These are phyloP conservation scores for Nemapogon koenigi DNA, from an alignment of 2,888 invertebrate species.

Conservation along the genomic window DNA sequence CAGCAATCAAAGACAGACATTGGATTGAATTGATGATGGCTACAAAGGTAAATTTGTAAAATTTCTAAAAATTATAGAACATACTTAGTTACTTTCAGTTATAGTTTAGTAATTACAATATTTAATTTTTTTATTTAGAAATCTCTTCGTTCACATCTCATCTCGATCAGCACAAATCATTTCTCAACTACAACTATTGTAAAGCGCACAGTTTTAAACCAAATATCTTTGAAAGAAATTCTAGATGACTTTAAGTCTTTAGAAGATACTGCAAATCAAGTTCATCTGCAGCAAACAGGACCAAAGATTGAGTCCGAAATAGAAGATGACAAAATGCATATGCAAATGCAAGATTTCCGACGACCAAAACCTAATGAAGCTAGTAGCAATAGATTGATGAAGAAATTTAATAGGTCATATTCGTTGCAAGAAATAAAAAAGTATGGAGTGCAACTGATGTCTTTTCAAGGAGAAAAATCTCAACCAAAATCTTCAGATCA, in stretches of 20 bases:
- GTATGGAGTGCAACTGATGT: slow-evolving; percentile 29
- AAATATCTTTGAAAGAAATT: slow-evolving; percentile 30
- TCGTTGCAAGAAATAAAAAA: slow-evolving; percentile 34
- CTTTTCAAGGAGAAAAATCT: slow-evolving; percentile 18
- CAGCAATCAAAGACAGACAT: slow-evolving; percentile 91
- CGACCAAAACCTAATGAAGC: slow-evolving; percentile 33
- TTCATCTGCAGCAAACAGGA: slow-evolving; percentile 11
- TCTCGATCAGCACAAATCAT: slow-evolving; percentile 30
- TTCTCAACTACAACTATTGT: slow-evolving; percentile 20
- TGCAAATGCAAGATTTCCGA: slow-evolving; percentile 40
- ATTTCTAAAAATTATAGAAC: background rate
- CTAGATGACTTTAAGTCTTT: slow-evolving; percentile 38
- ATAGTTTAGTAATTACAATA: background rate
- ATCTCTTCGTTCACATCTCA: slow-evolving; percentile 30
- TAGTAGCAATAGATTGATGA: slow-evolving; percentile 22
- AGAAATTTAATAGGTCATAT: slow-evolving; percentile 33
- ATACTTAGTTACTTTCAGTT: background rate
- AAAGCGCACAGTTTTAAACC: slow-evolving; percentile 19
- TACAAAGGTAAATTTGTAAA: slow-evolving; percentile 70
- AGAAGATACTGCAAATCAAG: slow-evolving; percentile 24
- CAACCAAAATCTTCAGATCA: slow-evolving; percentile 26
- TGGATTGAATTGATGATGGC: slow-evolving; percentile 94
- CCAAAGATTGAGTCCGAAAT: slow-evolving; percentile 6
- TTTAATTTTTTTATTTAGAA: slow-evolving; percentile 32
- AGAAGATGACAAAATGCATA: slow-evolving; percentile 20